Evolutionary conservation across 2,888 invertebrate species (phyloP), one percentile per base, ranked within the genome.

Genomic region (Diaphora mendica): DNA sequence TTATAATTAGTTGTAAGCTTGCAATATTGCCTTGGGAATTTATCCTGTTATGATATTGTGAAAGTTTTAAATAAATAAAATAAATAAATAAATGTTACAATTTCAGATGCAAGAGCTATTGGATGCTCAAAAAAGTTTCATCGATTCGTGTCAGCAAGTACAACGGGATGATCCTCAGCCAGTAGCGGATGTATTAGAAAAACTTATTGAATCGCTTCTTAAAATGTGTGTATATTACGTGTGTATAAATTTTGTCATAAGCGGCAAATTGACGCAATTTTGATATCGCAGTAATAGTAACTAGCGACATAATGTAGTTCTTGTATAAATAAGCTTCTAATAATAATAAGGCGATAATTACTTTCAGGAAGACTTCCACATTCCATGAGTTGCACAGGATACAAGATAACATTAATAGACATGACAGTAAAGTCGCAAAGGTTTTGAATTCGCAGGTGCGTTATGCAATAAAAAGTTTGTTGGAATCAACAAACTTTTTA

Each of bases 111-210:
- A 97, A 88, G 96, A 96, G 86, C 92, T 97, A 33, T 86, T 97
- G 74, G 93, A 96, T 44, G 96, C 96, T 8, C 97, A 97, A 87
- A 96, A 97, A 81, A 93, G 96, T 71, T 97, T 97, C 88, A 92
- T 97, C 68, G 96, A 97, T 87, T 97, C 97, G 30, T 97, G 97
- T 87, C 96, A 97, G 81, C 92, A 96, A 44, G 96, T 97, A 65
- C 97, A 97, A 87, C 96, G 96, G 83, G 97, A 97, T 82, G 97
- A 97, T 84, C 96, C 97, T 0, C 95, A 95, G 35, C 96, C 96
- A 84, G 96, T 97, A 48, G 96, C 97, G 35, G 95, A 96, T 75
- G 95, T 97, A 48, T 90, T 97, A 71, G 96, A 97, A 80, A 97
- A 96, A 91, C 92, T 97, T 64, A 95, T 97, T 62, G 96, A 97